Evolutionary conservation across 2,888 invertebrate species (phyloP).

Genomic region (Mesorhabditis sp.): DNA sequence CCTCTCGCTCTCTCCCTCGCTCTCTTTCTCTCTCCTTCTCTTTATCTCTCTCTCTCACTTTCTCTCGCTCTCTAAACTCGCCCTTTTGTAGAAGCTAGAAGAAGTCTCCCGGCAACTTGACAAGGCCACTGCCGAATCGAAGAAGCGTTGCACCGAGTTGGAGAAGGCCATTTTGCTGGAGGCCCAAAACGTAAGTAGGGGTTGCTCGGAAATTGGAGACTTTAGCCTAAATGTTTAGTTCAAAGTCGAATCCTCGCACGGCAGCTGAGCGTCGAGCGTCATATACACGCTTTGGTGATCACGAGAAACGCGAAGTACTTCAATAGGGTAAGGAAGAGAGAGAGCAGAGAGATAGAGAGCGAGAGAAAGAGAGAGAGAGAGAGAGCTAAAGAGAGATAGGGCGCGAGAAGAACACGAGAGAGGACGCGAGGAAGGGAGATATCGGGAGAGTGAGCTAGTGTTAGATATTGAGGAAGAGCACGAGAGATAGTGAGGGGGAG

Average conservation of each 20-base stretch:
- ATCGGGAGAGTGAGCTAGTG: too few relatives aligned
- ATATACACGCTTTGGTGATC: constrained; percentile 2
- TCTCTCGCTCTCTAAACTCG: not conserved
- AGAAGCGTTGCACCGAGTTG: not conserved
- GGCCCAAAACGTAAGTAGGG: not conserved
- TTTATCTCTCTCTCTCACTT: constrained; percentile 4
- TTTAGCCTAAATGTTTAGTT: too few relatives aligned
- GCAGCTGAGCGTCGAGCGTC: not conserved
- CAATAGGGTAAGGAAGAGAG: not conserved
- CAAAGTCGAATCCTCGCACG: not conserved
- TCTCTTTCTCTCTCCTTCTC: not conserved
- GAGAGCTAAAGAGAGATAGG: too few relatives aligned
- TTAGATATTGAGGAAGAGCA: too few relatives aligned
- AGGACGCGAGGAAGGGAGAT: too few relatives aligned
- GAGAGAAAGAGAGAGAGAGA: too few relatives aligned
- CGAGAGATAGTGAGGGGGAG: too few relatives aligned
- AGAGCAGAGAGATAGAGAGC: too few relatives aligned
- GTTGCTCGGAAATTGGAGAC: too few relatives aligned
- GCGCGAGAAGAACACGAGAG: too few relatives aligned
- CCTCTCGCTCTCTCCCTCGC: not conserved
- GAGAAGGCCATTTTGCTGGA: not conserved
- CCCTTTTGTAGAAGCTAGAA: not conserved
- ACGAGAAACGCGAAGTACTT: constrained; percentile 2
- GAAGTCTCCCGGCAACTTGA: not conserved
- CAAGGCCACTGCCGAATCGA: not conserved